Evolutionary conservation across 2,888 invertebrate species (phyloP).

Genomic region (Heterodera filipjevi): DNA sequence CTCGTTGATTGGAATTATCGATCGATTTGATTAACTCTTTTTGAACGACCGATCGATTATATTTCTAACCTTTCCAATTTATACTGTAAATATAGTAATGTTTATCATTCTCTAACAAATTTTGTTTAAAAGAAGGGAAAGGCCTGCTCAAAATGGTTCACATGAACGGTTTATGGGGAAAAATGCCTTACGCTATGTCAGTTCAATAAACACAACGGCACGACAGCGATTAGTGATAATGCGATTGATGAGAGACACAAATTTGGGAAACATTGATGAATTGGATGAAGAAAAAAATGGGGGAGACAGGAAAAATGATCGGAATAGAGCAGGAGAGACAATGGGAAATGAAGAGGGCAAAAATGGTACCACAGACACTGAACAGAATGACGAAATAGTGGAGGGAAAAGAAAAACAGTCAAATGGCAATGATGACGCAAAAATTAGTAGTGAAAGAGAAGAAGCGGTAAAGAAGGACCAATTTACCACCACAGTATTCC

Average conservation of each 20-base stretch:
- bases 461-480: neutral
- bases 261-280: neutral
- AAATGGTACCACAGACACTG: neutral
- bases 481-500: slow-evolving; percentile 10
- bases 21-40: too few species aligned
- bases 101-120: neutral
- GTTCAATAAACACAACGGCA: neutral
- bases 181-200: neutral
- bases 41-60: too few species aligned
- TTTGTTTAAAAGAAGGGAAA: neutral
- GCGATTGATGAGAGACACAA: neutral
- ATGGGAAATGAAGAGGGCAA: neutral
- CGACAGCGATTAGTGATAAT: neutral
- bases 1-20: too few species aligned
- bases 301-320: neutral
- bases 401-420: neutral
- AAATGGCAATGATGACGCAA: too few species aligned
- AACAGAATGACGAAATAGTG: neutral
- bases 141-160: neutral
- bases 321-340: neutral
- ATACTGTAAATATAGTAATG: too few species aligned
- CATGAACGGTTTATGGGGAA: neutral
- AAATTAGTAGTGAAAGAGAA: neutral
- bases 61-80: too few species aligned
- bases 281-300: neutral